Evolutionary conservation across 1,140 invertebrate species (phyloP), one percentile per base, ranked within the genome.

Genomic region (Hyphantria cunea): DNA sequence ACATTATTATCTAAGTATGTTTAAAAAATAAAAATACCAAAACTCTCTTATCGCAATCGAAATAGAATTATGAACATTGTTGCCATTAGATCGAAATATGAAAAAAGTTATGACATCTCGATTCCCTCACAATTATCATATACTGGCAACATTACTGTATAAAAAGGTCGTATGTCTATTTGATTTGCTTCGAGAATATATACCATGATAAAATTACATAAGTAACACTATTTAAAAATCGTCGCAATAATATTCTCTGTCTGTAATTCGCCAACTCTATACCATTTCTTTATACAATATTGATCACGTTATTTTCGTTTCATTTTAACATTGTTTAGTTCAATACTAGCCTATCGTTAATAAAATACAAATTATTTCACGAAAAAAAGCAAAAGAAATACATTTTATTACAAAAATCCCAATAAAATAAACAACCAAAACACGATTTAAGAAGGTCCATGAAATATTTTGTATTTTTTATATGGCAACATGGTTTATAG

Each of bases 271-370:
- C 32, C 55, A 64, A 58, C 51, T 59, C 75, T 62, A 76, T 69
- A 75, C 68, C 66, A 64, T 72, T 60, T 70, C 53, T 58, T 60
- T 70, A 72, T 82, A 81, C 77, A 85, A 64, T 60, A 64, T 63
- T 73, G 61, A 79, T 82, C 78, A 83, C 72, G 56, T 75, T 72
- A 70, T 56, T 55, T 83, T 85, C 80, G 80, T 83, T 85, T 79
- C 80, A 68, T 68, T 72, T 69, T 51, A 78, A 85, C 82, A 83
- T 82, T 85, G 82, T 85, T 77, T 74, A 74, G 78, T 85, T 81
- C 65, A 61, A 56, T 58, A 71, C 72, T 82, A 82, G 70, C 76
- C 79, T 85, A 84, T 55, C 64, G 64, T 68, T 68, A 67, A 44
- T 34, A 49, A 25, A 51, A 48, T 13, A 8, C 13, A 44, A 45